These are phyloP conservation scores for Neolamprologus variostigma DNA, from an alignment of 2,113 vertebrate species.

Conservation along the genomic window DNA sequence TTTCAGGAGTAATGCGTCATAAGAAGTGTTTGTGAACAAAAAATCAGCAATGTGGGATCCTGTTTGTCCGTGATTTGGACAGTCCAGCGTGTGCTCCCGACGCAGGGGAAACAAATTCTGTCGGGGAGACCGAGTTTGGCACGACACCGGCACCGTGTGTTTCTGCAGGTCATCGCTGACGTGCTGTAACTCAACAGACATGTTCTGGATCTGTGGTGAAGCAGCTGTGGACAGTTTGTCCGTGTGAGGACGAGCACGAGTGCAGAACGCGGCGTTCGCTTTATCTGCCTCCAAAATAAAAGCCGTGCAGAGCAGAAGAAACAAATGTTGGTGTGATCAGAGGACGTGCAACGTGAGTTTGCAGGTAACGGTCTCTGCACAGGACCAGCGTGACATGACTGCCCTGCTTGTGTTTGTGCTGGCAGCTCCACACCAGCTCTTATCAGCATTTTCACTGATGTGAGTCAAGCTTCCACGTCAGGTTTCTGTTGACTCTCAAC, in stretches of 20 bases:
- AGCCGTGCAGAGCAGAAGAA: background rate
- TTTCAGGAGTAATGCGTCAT: too few relatives aligned
- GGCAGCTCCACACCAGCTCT: background rate
- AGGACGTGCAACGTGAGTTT: background rate
- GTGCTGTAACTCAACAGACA: background rate
- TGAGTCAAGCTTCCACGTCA: fast-evolving
- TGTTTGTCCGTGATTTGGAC: too few relatives aligned
- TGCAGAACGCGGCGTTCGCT: fast-evolving
- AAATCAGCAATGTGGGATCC: too few relatives aligned
- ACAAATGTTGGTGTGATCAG: background rate
- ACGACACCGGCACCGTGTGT: background rate
- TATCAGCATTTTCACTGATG: background rate
- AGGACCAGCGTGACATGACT: fast-evolving
- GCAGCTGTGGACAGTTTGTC: background rate
- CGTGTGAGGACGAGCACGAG: background rate
- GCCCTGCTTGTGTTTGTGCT: background rate
- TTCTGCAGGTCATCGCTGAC: background rate
- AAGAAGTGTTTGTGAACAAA: too few relatives aligned
- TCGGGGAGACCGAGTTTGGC: too few relatives aligned
- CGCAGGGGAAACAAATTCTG: too few relatives aligned
- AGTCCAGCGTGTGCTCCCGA: too few relatives aligned
- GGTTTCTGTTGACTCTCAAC: background rate
- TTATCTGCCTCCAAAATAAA: background rate
- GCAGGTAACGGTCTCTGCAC: background rate
- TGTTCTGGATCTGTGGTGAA: background rate